Base-by-base conservation (phyloP, 2,888 invertebrate genomes). In the Tanypteryx hageni region DNA sequence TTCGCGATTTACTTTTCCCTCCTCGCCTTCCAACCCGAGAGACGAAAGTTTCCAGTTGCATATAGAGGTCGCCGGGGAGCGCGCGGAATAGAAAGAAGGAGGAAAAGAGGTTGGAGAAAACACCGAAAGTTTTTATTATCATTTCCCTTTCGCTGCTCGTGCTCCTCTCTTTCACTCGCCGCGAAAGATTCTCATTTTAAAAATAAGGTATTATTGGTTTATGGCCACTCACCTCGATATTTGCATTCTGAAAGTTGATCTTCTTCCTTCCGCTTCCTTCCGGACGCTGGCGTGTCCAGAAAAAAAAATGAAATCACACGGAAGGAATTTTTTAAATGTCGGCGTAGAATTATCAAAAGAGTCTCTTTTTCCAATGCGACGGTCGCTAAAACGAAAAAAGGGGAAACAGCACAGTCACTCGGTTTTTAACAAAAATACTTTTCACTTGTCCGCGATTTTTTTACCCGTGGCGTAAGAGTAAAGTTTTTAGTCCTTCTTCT, bases 171-270 rank as follows among this genome's bases (percentile, higher is more conserved):
- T 68, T 22, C 68, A n/a, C 22, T 68, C n/a, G 22, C 16, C 8
- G n/a, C 18, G 68, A 18, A 68, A 22, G 68, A 68, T n/a, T 18
- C 16, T 64, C 7, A 1, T 1, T 44, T 44, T 3, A 44, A 44
- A 44, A 44, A 44, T 3, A 44, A 44, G 5, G 5, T 3, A 1
- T 44, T 44, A 44, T 76, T 27, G 22, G 22, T 68, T 68, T n/a
- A 18, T 10, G 0, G 27, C 27, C 76, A 76, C 76, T 76, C 76
- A 76, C 76, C 76, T 76, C 27, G 76, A 76, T 76, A 76, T 76
- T 76, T 76, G 76, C 76, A 76, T 76, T 76, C 76, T 76, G 76
- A 76, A 76, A 27, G 76, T 44, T 76, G 27, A 76, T 76, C 76
- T 76, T 27, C 76, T 76, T 27, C 22, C 13, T 22, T 27, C 9